Base-by-base conservation (phyloP, 2,797 vertebrate species). In the Valencia hispanica region DNA sequence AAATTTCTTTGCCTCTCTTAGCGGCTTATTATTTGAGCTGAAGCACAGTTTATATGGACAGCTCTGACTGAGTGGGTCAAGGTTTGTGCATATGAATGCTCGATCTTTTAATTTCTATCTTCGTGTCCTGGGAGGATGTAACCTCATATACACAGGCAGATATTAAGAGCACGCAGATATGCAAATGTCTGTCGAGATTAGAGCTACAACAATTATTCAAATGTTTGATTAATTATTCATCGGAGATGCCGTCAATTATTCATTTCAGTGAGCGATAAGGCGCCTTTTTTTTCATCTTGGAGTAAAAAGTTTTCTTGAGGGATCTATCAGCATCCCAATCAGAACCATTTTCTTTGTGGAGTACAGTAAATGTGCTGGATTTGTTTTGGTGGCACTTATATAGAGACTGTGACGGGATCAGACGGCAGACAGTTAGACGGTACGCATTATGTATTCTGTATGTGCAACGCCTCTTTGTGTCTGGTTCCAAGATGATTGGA, bases 201-300 rank as follows among this genome's bases (percentile, higher is more conserved):
- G 95, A 97, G 96, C 96, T 97, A 95, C 91, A 97, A 97, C 92
- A 97, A 97, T 98, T 98, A 98, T 98, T 97, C 97, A 97, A 97
- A 97, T 95, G 92, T 93, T 93, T 94, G 96, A 97, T 98, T 96
- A 97, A 98, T 97, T 96, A 98, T 97, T 97, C 96, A 97, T 96
- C 91, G 94, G 95, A 96, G 95, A 93, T 95, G 83, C 94, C 92
- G 96, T 97, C 97, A 97, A 97, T 98, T 97, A 97, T 97, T 98
- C 94, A 97, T 98, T 96, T 94, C 91, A 90, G 94, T 92, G 89
- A 95, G 95, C 92, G 94, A 97, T 96, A 96, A 96, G 91, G 94
- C 94, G 90, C 94, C 90, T 92, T 96, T 95, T 94, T 94, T 94
- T 65, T 84, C 77, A 75, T 84, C 72, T 81, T 55, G 65, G 70